phyloP scores from a whole-genome alignment of 2,113 vertebrate species.

The Ailurus styani region DNA sequence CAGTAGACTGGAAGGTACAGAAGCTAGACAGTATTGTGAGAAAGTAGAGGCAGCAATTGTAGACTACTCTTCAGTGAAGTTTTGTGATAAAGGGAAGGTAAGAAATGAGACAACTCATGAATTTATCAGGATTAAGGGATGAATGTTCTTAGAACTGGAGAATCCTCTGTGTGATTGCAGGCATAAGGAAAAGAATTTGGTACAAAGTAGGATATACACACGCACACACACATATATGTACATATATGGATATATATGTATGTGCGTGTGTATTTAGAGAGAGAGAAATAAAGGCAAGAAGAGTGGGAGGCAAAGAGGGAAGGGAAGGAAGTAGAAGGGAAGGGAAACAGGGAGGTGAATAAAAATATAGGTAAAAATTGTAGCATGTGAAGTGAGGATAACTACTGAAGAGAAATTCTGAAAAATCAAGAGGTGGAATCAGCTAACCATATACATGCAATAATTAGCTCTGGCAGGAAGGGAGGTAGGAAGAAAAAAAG shows the following conservation, averaged over 20 bases:
- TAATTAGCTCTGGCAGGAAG: not conserved
- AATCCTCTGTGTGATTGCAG: not conserved
- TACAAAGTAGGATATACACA: not conserved
- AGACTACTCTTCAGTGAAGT: not conserved
- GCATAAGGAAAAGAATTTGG: not conserved
- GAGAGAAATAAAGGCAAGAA: not conserved
- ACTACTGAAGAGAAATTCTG: not conserved
- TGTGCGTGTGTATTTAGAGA: not conserved
- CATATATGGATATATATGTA: not conserved
- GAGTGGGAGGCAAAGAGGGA: not conserved
- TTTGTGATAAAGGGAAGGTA: not conserved
- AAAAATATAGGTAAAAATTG: not conserved
- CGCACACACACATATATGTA: not conserved
- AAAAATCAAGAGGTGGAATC: not conserved
- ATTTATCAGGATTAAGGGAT: not conserved
- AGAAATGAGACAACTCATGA: not conserved
- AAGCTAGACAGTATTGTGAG: not conserved
- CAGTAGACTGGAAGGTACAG: not conserved
- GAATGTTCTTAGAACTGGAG: not conserved
- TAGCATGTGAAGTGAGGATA: not conserved
- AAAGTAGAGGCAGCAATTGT: not conserved
- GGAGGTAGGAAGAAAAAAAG: not conserved
- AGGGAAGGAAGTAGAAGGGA: not conserved
- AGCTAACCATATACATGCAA: not conserved
- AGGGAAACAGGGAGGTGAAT: not conserved